Evolutionary conservation across 1,140 invertebrate species (phyloP).

Genomic region (Lepidurus packardi): DNA sequence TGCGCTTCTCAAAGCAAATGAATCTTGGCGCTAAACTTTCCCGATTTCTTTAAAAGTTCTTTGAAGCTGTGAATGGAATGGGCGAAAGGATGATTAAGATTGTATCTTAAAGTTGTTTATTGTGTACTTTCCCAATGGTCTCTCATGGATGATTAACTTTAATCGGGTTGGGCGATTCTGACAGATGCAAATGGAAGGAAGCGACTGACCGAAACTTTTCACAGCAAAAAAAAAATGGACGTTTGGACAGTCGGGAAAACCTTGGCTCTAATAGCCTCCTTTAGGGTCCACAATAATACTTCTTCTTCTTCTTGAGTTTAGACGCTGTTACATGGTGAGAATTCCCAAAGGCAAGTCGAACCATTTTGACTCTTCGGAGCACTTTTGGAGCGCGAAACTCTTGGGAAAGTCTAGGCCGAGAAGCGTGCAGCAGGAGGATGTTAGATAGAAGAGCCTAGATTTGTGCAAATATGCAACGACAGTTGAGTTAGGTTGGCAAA

Average conservation of each 20-base stretch:
- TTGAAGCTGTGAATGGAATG: too few relatives aligned
- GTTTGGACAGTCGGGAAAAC: not conserved
- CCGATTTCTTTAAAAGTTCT: too few relatives aligned
- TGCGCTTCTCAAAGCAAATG: too few relatives aligned
- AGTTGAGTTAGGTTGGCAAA: not conserved
- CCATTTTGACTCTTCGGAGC: not conserved
- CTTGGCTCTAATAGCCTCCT: not conserved
- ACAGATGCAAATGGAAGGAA: not conserved
- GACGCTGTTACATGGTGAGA: not conserved
- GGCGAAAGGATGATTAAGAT: too few relatives aligned
- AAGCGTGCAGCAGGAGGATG: not conserved
- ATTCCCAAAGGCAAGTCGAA: not conserved
- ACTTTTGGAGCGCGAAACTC: constrained; percentile 6
- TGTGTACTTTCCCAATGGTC: not conserved
- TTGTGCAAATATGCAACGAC: not conserved
- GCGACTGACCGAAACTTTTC: not conserved
- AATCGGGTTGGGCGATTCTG: not conserved
- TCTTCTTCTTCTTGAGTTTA: not conserved
- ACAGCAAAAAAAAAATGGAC: not conserved
- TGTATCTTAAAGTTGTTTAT: not conserved
- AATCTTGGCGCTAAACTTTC: too few relatives aligned
- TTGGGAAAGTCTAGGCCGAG: not conserved
- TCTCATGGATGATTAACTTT: not conserved
- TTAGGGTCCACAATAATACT: not conserved
- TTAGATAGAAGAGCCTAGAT: not conserved